phyloP scores from a whole-genome alignment of 2,797 vertebrate species.

The Sitta carolinensis region DNA sequence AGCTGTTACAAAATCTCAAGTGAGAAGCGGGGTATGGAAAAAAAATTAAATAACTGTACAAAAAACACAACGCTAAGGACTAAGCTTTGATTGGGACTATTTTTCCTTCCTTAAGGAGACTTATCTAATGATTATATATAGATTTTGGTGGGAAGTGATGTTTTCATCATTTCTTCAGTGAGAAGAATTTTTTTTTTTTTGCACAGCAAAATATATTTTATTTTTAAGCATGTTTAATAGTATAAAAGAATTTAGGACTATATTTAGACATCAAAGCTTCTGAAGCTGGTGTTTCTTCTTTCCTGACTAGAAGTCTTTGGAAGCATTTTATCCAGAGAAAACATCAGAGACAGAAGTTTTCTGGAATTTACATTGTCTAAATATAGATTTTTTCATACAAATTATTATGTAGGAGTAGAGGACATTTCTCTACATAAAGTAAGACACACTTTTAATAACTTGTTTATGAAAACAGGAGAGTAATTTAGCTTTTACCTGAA shows the following conservation, averaged over 20 bases:
- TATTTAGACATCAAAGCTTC: constrained; percentile 32
- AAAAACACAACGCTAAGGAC: neutral
- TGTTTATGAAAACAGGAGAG: neutral
- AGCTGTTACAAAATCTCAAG: neutral
- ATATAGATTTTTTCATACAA: constrained; percentile 8
- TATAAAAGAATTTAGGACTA: neutral
- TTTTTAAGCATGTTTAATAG: constrained; percentile 13
- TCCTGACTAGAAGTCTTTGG: neutral
- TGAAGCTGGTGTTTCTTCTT: neutral
- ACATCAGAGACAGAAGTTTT: constrained; percentile 13
- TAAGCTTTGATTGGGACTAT: neutral
- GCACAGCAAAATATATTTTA: neutral
- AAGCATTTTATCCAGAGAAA: constrained; percentile 42
- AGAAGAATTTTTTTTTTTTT: neutral
- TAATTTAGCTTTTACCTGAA: neutral
- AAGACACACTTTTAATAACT: neutral
- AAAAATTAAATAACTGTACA: neutral
- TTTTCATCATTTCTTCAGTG: too few species aligned
- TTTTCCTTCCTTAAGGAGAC: neutral
- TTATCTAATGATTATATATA: neutral
- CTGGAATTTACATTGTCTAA: constrained; percentile 37
- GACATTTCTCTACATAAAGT: neutral
- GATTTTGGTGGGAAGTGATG: neutral
- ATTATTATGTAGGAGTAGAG: constrained; percentile 10
- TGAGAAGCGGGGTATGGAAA: neutral